Evolutionary conservation across 2,888 invertebrate genomes (phyloP).

Genomic region (Cremastinae sp.): DNA sequence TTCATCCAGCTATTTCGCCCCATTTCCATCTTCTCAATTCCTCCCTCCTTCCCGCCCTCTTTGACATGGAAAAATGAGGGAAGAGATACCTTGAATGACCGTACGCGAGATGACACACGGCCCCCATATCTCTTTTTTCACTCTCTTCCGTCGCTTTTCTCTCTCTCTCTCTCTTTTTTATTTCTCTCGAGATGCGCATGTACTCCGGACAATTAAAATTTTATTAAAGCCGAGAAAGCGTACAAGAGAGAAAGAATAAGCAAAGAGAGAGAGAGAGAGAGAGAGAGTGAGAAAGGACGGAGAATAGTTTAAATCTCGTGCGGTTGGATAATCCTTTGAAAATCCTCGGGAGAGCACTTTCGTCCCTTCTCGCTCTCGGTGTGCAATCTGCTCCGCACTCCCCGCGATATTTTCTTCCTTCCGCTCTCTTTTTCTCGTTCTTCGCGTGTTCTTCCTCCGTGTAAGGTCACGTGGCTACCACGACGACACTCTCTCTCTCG

Average conservation of each 20-base stretch:
- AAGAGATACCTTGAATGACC: conserved; percentile 4
- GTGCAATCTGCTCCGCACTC: conserved; percentile 20
- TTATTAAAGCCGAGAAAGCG: conserved; percentile 34
- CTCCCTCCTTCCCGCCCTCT: not conserved
- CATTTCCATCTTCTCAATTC: conserved; percentile 4
- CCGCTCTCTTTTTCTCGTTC: conserved; percentile 19
- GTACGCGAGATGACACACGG: conserved; percentile 8
- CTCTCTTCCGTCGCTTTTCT: not conserved
- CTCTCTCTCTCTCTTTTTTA: not conserved
- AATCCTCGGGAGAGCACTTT: conserved; percentile 46
- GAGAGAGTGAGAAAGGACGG: conserved; percentile 1
- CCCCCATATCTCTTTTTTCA: not conserved
- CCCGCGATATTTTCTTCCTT: not conserved
- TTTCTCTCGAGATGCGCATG: no score
- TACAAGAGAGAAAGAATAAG: not conserved
- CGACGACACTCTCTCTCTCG: conserved; percentile 43
- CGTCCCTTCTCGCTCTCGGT: no score
- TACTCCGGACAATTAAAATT: conserved; percentile 27
- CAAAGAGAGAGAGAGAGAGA: not conserved
- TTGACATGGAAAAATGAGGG: conserved; percentile 3
- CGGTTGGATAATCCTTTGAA: conserved; percentile 50
- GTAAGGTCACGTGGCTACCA: conserved; percentile 52
- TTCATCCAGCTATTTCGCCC: not conserved
- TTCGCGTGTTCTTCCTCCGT: conserved; percentile 4
- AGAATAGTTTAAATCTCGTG: conserved; percentile 45